Percentiles rank a stretch among this genome's conserved stretches.
Evolutionary conservation across 1,140 invertebrate species (phyloP).

Genomic region (Atta colombica): DNA sequence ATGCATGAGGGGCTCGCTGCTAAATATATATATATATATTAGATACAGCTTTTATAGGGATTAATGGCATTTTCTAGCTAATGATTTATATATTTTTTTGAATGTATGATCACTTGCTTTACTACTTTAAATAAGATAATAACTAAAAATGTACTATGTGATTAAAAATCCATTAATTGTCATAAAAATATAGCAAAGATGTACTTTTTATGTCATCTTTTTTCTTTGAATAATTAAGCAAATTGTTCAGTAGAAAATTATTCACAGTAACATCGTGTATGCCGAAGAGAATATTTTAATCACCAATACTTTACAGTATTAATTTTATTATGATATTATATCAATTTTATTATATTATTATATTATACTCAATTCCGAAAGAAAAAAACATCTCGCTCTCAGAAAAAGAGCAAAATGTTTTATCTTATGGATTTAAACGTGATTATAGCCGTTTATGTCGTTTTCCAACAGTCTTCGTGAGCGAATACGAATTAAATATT

Average conservation of each 20-base stretch:
- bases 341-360: neutral
- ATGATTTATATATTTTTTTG: conserved; percentile 16
- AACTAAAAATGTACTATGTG: neutral
- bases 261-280: neutral
- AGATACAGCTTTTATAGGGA: neutral
- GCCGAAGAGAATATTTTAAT: neutral
- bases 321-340: neutral
- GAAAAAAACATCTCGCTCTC: neutral
- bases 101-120: neutral
- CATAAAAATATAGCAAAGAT: neutral
- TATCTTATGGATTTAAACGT: neutral
- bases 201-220: neutral
- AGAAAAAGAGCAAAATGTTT: conserved; percentile 9
- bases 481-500: conserved; percentile 45
- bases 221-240: neutral
- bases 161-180: neutral
- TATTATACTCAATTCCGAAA: neutral
- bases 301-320: neutral
- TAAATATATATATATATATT: conserved; percentile 5
- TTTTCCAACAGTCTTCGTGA: neutral
- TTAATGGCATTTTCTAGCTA: conserved; percentile 30
- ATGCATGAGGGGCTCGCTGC: neutral
- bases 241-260: conserved; percentile 6
- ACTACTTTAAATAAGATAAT: neutral
- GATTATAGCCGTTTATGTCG: neutral